These are phyloP conservation scores for crab-eating macaque (Macaca fascicularis) DNA, from an alignment of 2,113 vertebrate genomes.

Conservation along the genomic window DNA sequence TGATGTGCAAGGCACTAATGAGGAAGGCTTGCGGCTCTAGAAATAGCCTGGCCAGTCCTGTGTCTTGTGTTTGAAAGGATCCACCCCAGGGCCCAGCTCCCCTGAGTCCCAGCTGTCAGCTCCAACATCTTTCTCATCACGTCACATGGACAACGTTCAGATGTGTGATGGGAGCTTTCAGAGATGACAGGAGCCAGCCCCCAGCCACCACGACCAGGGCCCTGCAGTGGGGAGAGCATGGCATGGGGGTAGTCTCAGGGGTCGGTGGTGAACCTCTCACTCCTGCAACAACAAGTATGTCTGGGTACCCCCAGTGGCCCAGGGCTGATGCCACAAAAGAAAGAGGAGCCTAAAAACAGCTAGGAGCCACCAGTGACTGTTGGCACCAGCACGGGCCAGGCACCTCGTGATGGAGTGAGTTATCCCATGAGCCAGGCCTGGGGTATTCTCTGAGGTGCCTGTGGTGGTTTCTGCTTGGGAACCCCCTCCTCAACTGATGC, in stretches of 20 bases:
- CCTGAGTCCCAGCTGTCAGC: background rate
- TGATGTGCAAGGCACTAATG: conserved; percentile 45
- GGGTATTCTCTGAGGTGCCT: too few relatives aligned
- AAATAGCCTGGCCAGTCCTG: conserved; percentile 2
- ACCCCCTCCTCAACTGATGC: fast-evolving
- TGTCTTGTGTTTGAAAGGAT: background rate
- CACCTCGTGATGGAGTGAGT: fast-evolving
- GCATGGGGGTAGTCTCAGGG: fast-evolving
- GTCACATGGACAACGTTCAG: fast-evolving
- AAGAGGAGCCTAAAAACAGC: background rate
- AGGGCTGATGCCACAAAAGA: background rate
- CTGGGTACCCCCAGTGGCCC: background rate
- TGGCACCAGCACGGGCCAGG: background rate
- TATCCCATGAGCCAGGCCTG: background rate
- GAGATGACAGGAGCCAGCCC: background rate
- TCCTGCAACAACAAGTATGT: background rate
- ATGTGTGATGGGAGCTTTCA: background rate
- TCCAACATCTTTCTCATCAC: background rate
- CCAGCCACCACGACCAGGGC: fast-evolving
- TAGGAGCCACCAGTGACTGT: background rate
- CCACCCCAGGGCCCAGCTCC: background rate
- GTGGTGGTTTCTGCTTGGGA: background rate
- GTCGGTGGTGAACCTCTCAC: fast-evolving
- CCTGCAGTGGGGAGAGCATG: fast-evolving
- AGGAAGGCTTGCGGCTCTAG: conserved; percentile 38